Evolutionary conservation across 1,140 invertebrate species (phyloP), one percentile per base, ranked within the genome.

Genomic region (Thaumetopoea pityocampa): DNA sequence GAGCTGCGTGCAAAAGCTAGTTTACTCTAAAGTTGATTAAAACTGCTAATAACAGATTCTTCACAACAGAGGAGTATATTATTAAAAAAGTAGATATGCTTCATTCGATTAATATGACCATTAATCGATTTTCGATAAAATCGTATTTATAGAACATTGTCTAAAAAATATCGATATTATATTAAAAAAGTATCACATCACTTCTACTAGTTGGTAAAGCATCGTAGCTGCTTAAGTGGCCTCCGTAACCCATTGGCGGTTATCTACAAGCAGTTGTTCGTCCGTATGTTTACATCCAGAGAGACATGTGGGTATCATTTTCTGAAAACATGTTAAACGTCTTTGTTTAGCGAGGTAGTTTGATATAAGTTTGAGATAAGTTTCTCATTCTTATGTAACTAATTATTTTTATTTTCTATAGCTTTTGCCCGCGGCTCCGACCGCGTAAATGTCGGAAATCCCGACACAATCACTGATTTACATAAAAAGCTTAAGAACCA

Each of bases 271-370:
- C 27, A 48, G 47, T 59, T 67, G 56, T 66, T 33, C n/a, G 32
- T 35, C 56, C 59, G 57, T 60, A 54, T 74, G 67, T 69, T 74
- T 72, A 71, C 61, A 48, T 69, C 56, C 56, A 54, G 56, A 69
- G 66, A 48, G 29, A 15, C 11, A 30, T 12, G 19, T 24, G 22
- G 26, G 17, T 5, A 18, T 8, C 11, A 17, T 14, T 16, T 18
- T 9, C 19, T 33, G 1, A 7, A 33, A n/a, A n/a, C 10, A 8
- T 19, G 17, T 5, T 2, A n/a, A 10, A 15, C 11, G 11, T 12
- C n/a, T 27, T 10, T 5, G n/a, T 27, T 11, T 5, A 2, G 5
- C n/a, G 2, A 11, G 12, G n/a, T 9, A 9, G 6, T 11, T 27
- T 10, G 26, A 10, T n/a, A n/a, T n/a, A n/a, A n/a, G n/a, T n/a